These are phyloP conservation scores for Eretmocerus hayati DNA, from an alignment of 2,888 invertebrate species.

Conservation along the genomic window DNA sequence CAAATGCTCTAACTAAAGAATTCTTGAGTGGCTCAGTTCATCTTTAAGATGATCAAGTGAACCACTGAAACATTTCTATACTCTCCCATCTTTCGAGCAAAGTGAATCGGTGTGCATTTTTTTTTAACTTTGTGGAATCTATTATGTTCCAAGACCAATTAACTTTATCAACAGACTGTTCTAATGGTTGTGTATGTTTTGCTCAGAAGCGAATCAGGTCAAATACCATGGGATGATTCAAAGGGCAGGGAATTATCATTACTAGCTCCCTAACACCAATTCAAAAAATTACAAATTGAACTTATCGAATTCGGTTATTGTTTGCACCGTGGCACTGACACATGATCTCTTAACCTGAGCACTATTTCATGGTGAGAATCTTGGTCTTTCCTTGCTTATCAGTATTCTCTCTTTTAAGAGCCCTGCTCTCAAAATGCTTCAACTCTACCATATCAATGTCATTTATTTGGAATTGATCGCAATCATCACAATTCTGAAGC, in stretches of 20 bases:
- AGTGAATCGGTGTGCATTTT: conserved; percentile 24
- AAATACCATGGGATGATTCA: conserved; percentile 35
- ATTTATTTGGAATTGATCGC: too few species aligned
- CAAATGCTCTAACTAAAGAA: too few species aligned
- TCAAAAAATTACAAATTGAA: conserved; percentile 36
- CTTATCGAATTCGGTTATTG: conserved; percentile 45
- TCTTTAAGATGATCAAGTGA: conserved; percentile 30
- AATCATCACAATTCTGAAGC: too few species aligned
- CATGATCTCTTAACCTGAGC: conserved; percentile 32
- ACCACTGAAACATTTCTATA: conserved; percentile 39
- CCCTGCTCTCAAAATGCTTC: too few species aligned
- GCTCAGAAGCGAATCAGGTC: conserved; percentile 35
- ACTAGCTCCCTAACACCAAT: conserved; percentile 33
- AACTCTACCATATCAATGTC: too few species aligned
- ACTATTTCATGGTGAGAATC: conserved; percentile 15
- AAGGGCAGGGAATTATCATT: conserved; percentile 29
- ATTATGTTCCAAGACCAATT: too few species aligned
- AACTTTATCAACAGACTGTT: conserved; percentile 20
- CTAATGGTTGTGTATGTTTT: conserved; percentile 15
- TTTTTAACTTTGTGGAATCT: conserved; percentile 25
- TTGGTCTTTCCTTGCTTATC: too few species aligned
- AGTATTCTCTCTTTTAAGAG: too few species aligned
- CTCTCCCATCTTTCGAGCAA: conserved; percentile 26
- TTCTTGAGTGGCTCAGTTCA: conserved; percentile 22
- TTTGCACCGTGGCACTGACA: conserved; percentile 47